phyloP scores from a whole-genome alignment of 2,888 invertebrate genomes.

The Orgyia antiqua region DNA sequence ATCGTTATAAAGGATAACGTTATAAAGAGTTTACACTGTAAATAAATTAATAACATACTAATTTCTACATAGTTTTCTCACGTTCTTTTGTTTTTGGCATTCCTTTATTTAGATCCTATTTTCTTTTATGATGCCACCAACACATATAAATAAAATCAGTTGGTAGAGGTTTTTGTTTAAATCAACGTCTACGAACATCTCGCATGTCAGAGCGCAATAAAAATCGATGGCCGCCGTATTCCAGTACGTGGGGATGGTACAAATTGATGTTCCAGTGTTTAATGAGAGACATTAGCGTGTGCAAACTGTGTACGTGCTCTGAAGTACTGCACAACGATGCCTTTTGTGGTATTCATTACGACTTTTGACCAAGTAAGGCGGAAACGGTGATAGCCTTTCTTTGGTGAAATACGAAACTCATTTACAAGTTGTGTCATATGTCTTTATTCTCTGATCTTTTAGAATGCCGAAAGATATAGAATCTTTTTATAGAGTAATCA shows the following conservation, averaged over 20 bases:
- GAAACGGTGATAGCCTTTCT: slow-evolving; percentile 36
- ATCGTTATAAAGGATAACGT: too few relatives aligned
- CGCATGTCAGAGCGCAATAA: slow-evolving; percentile 21
- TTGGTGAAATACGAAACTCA: slow-evolving; percentile 41
- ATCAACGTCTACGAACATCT: slow-evolving; percentile 18
- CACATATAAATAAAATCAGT: too few relatives aligned
- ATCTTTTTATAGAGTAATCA: too few relatives aligned
- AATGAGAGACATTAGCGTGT: slow-evolving; percentile 54
- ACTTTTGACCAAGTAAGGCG: slow-evolving; percentile 45
- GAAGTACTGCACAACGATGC: slow-evolving; percentile 31
- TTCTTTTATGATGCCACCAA: too few relatives aligned
- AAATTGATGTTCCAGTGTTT: slow-evolving; percentile 49
- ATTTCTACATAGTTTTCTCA: too few relatives aligned
- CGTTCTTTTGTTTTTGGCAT: too few relatives aligned
- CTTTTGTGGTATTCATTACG: slow-evolving; percentile 53
- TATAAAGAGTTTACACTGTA: too few relatives aligned
- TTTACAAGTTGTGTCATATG: too few relatives aligned
- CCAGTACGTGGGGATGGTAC: slow-evolving; percentile 42
- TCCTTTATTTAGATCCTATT: too few relatives aligned
- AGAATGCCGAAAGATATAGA: too few relatives aligned
- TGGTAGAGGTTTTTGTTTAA: slow-evolving; percentile 18
- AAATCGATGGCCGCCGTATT: slow-evolving; percentile 26
- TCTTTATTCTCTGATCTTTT: too few relatives aligned
- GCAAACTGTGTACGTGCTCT: slow-evolving; percentile 32
- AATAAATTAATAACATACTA: too few relatives aligned